phyloP scores from a whole-genome alignment of 2,113 vertebrate genomes.

The Oreotrochilus melanogaster region DNA sequence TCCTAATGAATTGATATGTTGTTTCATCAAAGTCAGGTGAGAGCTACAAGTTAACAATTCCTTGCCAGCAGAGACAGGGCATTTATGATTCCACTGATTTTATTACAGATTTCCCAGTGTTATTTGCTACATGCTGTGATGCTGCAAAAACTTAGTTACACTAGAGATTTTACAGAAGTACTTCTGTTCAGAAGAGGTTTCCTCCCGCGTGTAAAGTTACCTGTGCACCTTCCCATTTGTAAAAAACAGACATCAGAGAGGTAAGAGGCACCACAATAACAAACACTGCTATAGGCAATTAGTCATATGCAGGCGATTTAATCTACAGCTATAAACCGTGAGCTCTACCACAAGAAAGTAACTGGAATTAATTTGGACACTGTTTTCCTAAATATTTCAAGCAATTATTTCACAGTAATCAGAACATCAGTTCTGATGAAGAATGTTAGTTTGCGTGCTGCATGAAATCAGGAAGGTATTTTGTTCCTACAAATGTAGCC shows the following conservation, averaged over 20 bases:
- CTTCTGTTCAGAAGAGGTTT: not conserved
- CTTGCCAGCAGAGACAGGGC: conserved; percentile 18
- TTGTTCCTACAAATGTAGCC: not conserved
- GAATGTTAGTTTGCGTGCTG: not conserved
- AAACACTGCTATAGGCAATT: conserved; percentile 37
- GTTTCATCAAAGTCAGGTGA: not conserved
- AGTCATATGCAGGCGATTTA: not conserved
- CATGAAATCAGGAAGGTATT: conserved; percentile 19
- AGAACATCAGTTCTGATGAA: conserved; percentile 35
- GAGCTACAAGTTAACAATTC: not conserved
- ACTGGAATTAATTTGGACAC: conserved; percentile 57
- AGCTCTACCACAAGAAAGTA: conserved; percentile 23
- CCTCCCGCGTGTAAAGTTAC: not conserved
- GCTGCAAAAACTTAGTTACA: not conserved
- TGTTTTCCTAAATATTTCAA: conserved; percentile 41
- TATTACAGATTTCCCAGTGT: not conserved
- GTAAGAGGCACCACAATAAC: not conserved
- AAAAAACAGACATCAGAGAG: not conserved
- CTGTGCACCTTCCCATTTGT: not conserved
- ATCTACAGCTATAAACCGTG: not conserved
- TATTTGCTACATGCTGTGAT: not conserved
- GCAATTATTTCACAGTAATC: conserved; percentile 42
- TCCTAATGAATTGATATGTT: conserved; percentile 24
- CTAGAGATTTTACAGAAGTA: not conserved
- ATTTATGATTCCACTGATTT: conserved; percentile 2